Conservation (phyloP, 1,140 invertebrate genomes). For the Aphidius ervi region DNA sequence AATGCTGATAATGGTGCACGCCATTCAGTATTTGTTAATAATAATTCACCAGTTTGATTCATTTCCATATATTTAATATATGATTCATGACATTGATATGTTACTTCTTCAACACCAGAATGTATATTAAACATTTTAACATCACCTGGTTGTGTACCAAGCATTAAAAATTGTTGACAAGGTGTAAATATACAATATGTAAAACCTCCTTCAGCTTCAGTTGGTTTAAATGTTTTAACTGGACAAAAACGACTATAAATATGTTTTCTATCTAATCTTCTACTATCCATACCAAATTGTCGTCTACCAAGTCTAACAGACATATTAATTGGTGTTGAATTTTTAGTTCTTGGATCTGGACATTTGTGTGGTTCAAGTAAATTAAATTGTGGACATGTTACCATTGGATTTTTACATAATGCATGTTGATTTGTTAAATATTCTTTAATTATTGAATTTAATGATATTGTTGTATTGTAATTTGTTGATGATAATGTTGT, state of each 20-base stretch:
- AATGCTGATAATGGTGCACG: conserved; percentile 77
- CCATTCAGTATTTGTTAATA: conserved; percentile 84
- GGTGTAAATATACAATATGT: conserved; percentile 77
- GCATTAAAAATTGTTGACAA: conserved; percentile 73
- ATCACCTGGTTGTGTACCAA: conserved; percentile 85
- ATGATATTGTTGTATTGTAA: conserved; percentile 58
- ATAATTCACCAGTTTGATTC: conserved; percentile 67
- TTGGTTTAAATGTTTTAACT: conserved; percentile 73
- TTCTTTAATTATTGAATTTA: conserved; percentile 92
- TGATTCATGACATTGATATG: conserved; percentile 77
- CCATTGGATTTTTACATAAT: conserved; percentile 89
- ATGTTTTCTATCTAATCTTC: conserved; percentile 70
- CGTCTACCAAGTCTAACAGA: conserved; percentile 59
- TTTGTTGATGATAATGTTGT: conserved; percentile 40
- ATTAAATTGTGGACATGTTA: conserved; percentile 87
- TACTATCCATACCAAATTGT: conserved; percentile 54
- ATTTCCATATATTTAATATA: conserved; percentile 76
- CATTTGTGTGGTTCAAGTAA: conserved; percentile 89
- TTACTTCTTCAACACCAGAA: conserved; percentile 72
- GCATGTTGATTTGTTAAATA: conserved; percentile 94
- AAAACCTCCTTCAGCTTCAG: conserved; percentile 74
- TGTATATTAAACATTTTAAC: conserved; percentile 82
- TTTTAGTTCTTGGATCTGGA: conserved; percentile 77
- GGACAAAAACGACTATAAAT: conserved; percentile 88
- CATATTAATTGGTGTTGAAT: conserved; percentile 68